These are phyloP conservation scores for Brenthis ino DNA, from an alignment of 2,888 invertebrate genomes.

Conservation along the genomic window DNA sequence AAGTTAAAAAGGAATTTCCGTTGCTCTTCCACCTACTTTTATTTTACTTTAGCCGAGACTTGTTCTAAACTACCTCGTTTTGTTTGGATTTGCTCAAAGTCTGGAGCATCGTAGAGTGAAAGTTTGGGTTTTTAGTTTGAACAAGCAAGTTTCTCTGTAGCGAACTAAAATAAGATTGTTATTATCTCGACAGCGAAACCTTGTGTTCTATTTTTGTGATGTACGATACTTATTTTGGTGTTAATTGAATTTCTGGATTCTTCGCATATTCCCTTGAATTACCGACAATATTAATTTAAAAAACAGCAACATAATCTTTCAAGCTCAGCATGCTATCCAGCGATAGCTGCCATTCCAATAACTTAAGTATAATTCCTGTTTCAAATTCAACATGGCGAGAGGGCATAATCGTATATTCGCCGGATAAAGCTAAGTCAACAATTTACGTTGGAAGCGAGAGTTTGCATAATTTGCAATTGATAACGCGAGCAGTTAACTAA, in stretches of 20 bases:
- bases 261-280: background rate
- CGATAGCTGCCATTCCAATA: constrained; percentile 18
- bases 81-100: constrained; percentile 22
- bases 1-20: constrained; percentile 23
- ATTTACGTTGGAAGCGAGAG: constrained; percentile 42
- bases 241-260: background rate
- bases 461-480: constrained; percentile 60
- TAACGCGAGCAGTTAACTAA: constrained; percentile 41
- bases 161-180: constrained; percentile 15
- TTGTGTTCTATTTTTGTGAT: too few relatives aligned
- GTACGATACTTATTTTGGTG: too few relatives aligned
- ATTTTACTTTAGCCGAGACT: constrained; percentile 22
- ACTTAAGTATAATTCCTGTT: constrained; percentile 32
- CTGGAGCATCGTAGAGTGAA: constrained; percentile 19
- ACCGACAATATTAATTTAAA: background rate
- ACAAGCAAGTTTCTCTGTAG: constrained; percentile 18
- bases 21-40: constrained; percentile 15
- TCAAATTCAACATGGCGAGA: constrained; percentile 36
- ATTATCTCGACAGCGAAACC: constrained; percentile 8
- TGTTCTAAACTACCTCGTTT: constrained; percentile 24
- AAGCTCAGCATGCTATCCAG: background rate
- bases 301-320: background rate
- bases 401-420: constrained; percentile 36
- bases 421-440: constrained; percentile 51
- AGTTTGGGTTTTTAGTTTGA: constrained; percentile 22